Base-by-base conservation (phyloP, 2,113 vertebrate species). In the Lipophrys pholis region DNA sequence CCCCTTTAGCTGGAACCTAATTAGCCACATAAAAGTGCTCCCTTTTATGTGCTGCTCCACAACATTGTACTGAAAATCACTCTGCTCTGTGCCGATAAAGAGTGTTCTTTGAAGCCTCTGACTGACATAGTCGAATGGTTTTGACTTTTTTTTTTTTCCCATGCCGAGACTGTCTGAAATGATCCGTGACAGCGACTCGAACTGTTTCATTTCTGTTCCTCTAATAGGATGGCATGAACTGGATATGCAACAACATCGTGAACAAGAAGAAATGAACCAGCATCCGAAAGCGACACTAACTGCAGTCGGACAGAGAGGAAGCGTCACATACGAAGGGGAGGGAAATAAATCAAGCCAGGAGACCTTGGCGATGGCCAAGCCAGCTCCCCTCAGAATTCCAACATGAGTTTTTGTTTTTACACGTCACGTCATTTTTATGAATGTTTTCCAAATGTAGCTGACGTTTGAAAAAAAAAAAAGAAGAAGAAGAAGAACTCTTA, bases 221-320 rank as follows among this genome's bases (percentile, higher is more conserved):
- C 51, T 21, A 42, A 48, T 87, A 96, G 96, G 96, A 97, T 77
- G 95, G 96, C 51, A 97, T 97, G 95, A 95, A 95, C 90, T 97
- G 96, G 96, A 96, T 97, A 91, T 96, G 95, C 84, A 96, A 93
- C 82, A 95, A 96, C 82, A 95, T 97, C 80, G 86, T 93, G 78
- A 94, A 92, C 53, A 95, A 85, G 85, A 97, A 95, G 86, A 96
- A 96, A 81, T 95, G 69, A 94, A 70, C 21, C 56, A 30, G 6
- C 12, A 2, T 45, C 52, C 35, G 14, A 53, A 53, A 74, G 45
- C 65, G 14, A 58, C 16, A 61, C 43, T 6, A 14, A 65, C 14
- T 3, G 3, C 39, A 53, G 36, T 65, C 62, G 42, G 73, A 61
- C 59, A 60, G 12, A 50, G 17, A 63, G 58, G 12, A 41, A 12